phyloP scores from a whole-genome alignment of 1,140 invertebrate species.

The Apis dorsata region DNA sequence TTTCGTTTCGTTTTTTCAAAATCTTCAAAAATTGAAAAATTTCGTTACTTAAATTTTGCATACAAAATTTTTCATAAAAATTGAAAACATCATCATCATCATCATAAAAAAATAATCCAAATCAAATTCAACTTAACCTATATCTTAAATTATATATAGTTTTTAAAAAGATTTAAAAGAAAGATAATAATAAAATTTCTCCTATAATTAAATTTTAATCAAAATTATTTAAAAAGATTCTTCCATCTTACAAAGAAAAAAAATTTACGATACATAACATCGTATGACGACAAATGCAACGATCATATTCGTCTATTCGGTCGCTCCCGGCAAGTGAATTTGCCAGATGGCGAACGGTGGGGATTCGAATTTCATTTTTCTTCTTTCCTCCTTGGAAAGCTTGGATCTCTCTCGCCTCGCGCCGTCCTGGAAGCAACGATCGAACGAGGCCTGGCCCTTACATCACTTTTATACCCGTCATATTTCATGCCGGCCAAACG shows the following conservation, averaged over 20 bases:
- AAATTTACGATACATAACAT: conserved; percentile 28
- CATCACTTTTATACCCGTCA: conserved; percentile 63
- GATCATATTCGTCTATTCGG: conserved; percentile 40
- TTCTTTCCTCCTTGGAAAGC: conserved; percentile 6
- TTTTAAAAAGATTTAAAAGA: too few species aligned
- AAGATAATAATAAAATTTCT: too few species aligned
- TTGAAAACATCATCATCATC: too few species aligned
- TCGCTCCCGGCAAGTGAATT: conserved; percentile 49
- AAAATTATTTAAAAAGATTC: background rate
- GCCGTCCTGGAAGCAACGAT: conserved; percentile 39
- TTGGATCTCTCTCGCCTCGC: background rate
- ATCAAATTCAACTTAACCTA: too few species aligned
- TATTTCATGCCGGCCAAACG: conserved; percentile 61
- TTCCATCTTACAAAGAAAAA: too few species aligned
- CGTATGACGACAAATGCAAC: conserved; percentile 34
- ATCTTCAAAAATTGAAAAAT: too few species aligned
- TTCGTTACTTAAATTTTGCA: too few species aligned
- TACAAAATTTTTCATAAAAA: too few species aligned
- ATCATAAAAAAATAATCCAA: too few species aligned
- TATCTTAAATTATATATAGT: too few species aligned
- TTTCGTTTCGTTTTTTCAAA: background rate
- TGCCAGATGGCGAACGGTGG: conserved; percentile 12
- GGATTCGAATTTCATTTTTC: conserved; percentile 21
- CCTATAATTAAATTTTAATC: too few species aligned
- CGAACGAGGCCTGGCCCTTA: conserved; percentile 54